Conservation (phyloP, 2,888 invertebrate species). For the Hemistola chrysoprasaria region DNA sequence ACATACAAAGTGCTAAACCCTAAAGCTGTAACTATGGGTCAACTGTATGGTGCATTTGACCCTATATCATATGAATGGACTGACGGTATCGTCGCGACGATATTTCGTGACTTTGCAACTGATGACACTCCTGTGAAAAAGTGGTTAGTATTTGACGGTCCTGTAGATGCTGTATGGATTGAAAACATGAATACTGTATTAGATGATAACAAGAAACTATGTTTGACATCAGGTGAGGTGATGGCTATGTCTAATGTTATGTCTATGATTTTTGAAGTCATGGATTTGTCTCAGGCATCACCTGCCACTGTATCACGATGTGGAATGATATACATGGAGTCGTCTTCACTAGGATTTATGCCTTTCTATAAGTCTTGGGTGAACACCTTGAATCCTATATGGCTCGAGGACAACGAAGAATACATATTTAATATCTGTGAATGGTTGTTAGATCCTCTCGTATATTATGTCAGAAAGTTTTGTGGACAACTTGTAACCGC, state of each 20-base stretch:
- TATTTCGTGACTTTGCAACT: conserved; percentile 89
- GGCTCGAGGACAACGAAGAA: conserved; percentile 83
- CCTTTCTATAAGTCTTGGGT: conserved; percentile 93
- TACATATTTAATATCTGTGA: conserved; percentile 84
- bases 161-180: conserved; percentile 95
- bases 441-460: conserved; percentile 90
- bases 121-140: conserved; percentile 89
- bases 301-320: conserved; percentile 95
- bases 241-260: conserved; percentile 91
- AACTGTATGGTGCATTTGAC: conserved; percentile 96
- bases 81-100: conserved; percentile 92
- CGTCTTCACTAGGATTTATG: conserved; percentile 90
- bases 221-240: conserved; percentile 93
- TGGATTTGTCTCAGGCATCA: conserved; percentile 92
- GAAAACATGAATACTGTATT: conserved; percentile 95
- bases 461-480: conserved; percentile 87
- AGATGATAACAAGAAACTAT: conserved; percentile 94
- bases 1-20: conserved; percentile 93
- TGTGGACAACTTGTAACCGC: conserved; percentile 85
- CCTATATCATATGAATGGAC: conserved; percentile 95
- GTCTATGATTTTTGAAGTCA: conserved; percentile 95
- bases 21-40: conserved; percentile 95
- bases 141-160: conserved; percentile 97
- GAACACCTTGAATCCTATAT: conserved; percentile 82
- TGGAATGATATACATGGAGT: conserved; percentile 96